Base-by-base conservation (phyloP, 2,797 vertebrate genomes). In the Chelmon rostratus region DNA sequence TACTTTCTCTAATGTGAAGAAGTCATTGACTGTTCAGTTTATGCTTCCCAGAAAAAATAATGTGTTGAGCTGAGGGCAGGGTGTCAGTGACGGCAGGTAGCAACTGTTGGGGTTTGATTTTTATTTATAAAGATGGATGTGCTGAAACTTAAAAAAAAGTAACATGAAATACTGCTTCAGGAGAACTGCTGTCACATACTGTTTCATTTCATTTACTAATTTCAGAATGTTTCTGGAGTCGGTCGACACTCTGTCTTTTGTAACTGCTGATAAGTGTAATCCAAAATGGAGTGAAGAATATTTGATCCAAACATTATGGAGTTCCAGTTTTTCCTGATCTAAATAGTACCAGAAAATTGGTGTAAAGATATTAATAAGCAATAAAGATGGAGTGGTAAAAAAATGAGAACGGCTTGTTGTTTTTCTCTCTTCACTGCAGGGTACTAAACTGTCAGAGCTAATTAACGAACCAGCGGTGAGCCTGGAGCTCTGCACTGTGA, bases 311-410 rank as follows among this genome's bases (percentile, higher is more conserved):
- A 79, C 40, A 62, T 61, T 77, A 57, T 79, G 76, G 67, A 76
- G 31, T 76, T 84, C 61, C 58, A 73, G 37, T 61, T 81, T 76
- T 82, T 68, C 68, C 68, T 89, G 85, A 73, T 81, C 47, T 83
- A 56, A 78, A 69, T 78, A 81, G 76, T 62, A 82, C 70, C 78
- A 84, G 81, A 64, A 73, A 59, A 70, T 89, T 76, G 50, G 75
- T 92, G 87, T 89, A 87, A 87, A 86, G 78, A 76, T 75, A 84
- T 84, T 40, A 86, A 80, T 82, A 86, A 92, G 89, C 91, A 91
- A 92, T 92, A 92, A 91, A 92, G 76, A 83, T 86, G 85, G 86
- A 91, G 88, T 86, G 83, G 79, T 81, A 47, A 37, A 58, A 63
- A 65, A 74, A 62, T 12, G 5, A 1, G 6, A 28, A 13, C 38